Evolutionary conservation across 2,797 vertebrate genomes (phyloP).

Genomic region (Mormyrops attenuatus): DNA sequence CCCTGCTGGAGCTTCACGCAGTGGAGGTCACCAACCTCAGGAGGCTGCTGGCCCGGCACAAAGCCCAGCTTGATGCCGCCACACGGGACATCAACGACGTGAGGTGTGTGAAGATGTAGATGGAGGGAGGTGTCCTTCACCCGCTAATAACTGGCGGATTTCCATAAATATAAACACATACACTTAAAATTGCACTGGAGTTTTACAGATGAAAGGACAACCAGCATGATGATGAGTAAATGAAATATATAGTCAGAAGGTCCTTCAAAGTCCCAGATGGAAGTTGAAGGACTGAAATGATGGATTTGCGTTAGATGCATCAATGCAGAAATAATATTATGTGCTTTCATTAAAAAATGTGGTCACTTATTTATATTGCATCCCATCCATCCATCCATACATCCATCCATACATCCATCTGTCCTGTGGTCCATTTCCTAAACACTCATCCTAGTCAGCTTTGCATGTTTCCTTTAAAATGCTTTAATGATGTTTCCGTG

Average conservation of each 20-base stretch:
- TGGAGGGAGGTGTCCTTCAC: neutral
- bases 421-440: neutral
- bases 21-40: conserved; percentile 42
- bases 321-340: neutral
- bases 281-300: neutral
- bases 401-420: neutral
- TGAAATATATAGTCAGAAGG: neutral
- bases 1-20: conserved; percentile 37
- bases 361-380: neutral
- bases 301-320: neutral
- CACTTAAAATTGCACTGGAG: neutral
- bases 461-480: neutral
- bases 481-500: neutral
- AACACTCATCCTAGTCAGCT: neutral
- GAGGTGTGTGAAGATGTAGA: conserved; percentile 40
- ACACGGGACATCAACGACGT: conserved; percentile 42
- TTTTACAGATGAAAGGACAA: neutral
- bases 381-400: neutral
- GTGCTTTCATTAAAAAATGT: neutral
- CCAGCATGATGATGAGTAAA: neutral
- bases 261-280: neutral
- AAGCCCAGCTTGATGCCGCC: conserved; percentile 40
- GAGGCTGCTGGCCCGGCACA: conserved; percentile 38
- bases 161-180: neutral
- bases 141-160: neutral